Percentiles rank a stretch among this genome's conserved stretches.
Conservation (phyloP, 2,888 invertebrate species). For the Dichetophora obliterata region DNA sequence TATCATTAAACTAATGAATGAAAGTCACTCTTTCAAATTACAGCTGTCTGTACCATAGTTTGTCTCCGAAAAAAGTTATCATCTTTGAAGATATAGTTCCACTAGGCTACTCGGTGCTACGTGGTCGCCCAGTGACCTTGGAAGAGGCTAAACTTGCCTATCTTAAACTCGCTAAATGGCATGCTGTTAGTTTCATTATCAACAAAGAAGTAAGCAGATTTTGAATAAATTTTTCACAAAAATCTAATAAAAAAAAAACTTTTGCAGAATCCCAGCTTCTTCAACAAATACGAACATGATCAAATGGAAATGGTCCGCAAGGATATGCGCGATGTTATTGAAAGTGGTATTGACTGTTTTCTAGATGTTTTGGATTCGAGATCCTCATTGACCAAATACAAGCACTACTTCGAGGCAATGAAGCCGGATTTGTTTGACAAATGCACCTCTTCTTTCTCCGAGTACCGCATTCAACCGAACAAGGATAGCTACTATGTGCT, state of each 20-base stretch:
- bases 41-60: slow-evolving; percentile 46
- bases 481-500: slow-evolving; percentile 51
- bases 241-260: too few species aligned
- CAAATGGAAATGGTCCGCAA: slow-evolving; percentile 37
- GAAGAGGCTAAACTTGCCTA: slow-evolving; percentile 48
- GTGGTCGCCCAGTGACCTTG: slow-evolving; percentile 45
- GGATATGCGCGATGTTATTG: slow-evolving; percentile 41
- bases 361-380: slow-evolving; percentile 44
- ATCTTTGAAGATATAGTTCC: slow-evolving; percentile 47
- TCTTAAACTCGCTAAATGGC: slow-evolving; percentile 57
- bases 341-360: slow-evolving; percentile 47
- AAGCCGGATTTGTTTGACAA: slow-evolving; percentile 36
- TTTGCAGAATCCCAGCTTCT: slow-evolving; percentile 28
- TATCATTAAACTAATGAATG: too few species aligned
- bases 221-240: too few species aligned
- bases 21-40: too few species aligned
- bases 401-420: slow-evolving; percentile 50
- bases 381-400: slow-evolving; percentile 47
- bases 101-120: slow-evolving; percentile 44
- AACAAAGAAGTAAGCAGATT: slow-evolving; percentile 47
- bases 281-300: slow-evolving; percentile 36
- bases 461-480: slow-evolving; percentile 45
- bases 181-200: slow-evolving; percentile 53
- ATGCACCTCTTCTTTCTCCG: slow-evolving; percentile 17
- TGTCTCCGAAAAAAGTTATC: slow-evolving; percentile 48